phyloP scores from a whole-genome alignment of 1,140 invertebrate genomes.

The Diabrotica virgifera region DNA sequence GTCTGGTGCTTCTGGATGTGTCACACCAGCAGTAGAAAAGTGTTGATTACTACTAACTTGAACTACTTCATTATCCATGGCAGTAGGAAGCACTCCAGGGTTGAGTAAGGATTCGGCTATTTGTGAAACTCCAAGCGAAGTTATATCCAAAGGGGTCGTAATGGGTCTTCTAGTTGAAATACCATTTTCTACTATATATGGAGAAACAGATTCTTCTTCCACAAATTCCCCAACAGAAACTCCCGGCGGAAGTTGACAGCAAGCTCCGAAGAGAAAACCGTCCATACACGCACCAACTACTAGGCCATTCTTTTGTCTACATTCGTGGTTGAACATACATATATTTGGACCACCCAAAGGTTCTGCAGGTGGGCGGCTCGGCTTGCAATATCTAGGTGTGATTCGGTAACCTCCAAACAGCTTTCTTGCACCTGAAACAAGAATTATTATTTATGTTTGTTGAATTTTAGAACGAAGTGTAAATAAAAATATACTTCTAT shows the following conservation, averaged over 20 bases:
- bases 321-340: slow-evolving; percentile 94
- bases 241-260: slow-evolving; percentile 67
- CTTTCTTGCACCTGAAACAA: slow-evolving; percentile 65
- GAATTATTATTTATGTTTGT: slow-evolving; percentile 9
- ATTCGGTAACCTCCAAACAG: slow-evolving; percentile 83
- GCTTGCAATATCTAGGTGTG: slow-evolving; percentile 71
- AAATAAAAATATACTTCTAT: no score
- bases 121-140: slow-evolving; percentile 49
- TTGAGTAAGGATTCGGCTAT: slow-evolving; percentile 54
- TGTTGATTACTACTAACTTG: slow-evolving; percentile 42
- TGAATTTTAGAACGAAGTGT: no score
- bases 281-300: slow-evolving; percentile 89
- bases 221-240: slow-evolving; percentile 45
- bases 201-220: slow-evolving; percentile 43
- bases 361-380: slow-evolving; percentile 51
- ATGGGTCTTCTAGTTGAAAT: slow-evolving; percentile 25
- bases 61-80: slow-evolving; percentile 40
- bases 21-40: slow-evolving; percentile 49
- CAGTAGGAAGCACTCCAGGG: slow-evolving; percentile 38
- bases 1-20: slow-evolving; percentile 60
- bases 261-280: slow-evolving; percentile 86
- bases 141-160: slow-evolving; percentile 38
- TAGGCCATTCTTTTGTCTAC: slow-evolving; percentile 72
- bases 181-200: slow-evolving; percentile 28
- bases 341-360: slow-evolving; percentile 64